Conservation (phyloP, 2,888 invertebrate species). For the Globia sparganii region DNA sequence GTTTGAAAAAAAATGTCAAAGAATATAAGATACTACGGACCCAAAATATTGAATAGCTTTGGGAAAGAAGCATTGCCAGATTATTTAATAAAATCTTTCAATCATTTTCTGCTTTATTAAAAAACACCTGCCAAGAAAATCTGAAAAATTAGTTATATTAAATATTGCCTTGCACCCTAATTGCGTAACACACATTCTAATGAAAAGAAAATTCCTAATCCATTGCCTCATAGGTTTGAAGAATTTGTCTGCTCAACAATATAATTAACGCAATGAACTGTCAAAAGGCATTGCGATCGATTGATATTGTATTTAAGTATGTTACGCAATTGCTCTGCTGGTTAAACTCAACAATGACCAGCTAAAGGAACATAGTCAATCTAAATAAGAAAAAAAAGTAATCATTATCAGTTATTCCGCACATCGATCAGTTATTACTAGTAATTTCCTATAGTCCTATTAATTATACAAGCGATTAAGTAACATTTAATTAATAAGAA, state of each 20-base stretch:
- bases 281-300: neutral
- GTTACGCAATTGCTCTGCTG: neutral
- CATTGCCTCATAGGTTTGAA: neutral
- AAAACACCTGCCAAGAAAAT: neutral
- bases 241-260: neutral
- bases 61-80: conserved; percentile 1
- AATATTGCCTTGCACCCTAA: neutral
- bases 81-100: neutral
- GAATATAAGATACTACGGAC: conserved; percentile 20
- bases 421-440: conserved; percentile 40
- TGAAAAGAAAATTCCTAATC: neutral
- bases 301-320: neutral
- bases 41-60: conserved; percentile 32
- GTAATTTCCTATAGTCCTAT: conserved; percentile 25
- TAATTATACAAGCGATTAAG: conserved; percentile 54
- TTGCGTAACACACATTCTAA: neutral
- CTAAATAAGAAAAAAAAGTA: neutral
- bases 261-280: neutral
- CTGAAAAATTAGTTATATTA: neutral
- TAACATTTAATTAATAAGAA: conserved; percentile 45
- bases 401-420: conserved; percentile 29
- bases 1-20: neutral
- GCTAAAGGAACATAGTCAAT: conserved; percentile 28
- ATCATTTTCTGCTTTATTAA: neutral
- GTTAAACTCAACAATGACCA: conserved; percentile 3